Conservation (phyloP, 2,888 invertebrate species). For the Drosophila kuntzei region DNA sequence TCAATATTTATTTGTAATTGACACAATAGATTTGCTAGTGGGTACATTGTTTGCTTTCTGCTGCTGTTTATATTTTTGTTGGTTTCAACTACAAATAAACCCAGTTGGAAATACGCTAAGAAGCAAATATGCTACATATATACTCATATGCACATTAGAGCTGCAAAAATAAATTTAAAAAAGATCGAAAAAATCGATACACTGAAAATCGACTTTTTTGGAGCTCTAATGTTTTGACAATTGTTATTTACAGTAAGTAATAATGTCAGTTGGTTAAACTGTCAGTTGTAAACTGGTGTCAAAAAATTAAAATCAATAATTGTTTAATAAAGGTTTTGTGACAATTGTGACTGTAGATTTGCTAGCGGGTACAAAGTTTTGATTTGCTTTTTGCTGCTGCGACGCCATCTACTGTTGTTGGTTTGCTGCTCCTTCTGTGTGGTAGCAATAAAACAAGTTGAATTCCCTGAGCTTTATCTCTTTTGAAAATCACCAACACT, state of each 20-base stretch:
- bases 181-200: too few relatives aligned
- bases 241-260: neutral
- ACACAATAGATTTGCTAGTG: neutral
- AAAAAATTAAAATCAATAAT: neutral
- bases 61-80: neutral
- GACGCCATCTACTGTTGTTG: neutral
- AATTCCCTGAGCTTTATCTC: slow-evolving; percentile 45
- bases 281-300: neutral
- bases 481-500: slow-evolving; percentile 48
- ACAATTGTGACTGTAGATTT: slow-evolving; percentile 1
- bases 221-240: too few relatives aligned
- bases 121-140: neutral
- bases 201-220: too few relatives aligned
- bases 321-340: neutral
- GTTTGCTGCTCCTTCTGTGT: slow-evolving; percentile 11
- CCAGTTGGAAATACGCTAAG: neutral
- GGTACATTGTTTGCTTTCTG: slow-evolving; percentile 10
- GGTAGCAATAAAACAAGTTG: slow-evolving; percentile 38
- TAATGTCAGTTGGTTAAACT: neutral
- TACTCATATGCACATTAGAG: too few relatives aligned
- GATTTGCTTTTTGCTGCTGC: slow-evolving; percentile 10
- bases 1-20: neutral
- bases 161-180: too few relatives aligned
- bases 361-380: slow-evolving; percentile 31
- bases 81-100: neutral